Evolutionary conservation across 2,888 invertebrate species (phyloP).

Genomic region (Himalopsyche japonica): DNA sequence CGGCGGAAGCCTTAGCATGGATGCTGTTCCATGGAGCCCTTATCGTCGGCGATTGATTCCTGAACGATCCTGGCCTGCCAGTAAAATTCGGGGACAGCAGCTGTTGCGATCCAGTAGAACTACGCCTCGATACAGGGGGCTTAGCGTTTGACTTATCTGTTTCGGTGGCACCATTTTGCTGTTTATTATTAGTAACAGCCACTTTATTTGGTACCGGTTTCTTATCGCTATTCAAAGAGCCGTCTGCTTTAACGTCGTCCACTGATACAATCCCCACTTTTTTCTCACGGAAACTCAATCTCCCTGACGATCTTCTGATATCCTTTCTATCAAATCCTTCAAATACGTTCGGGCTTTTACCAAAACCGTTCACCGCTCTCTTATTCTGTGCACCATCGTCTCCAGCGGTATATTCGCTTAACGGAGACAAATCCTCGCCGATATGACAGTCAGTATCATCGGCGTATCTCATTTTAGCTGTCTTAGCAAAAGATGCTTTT

Average conservation of each 20-base stretch:
- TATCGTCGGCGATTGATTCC: constrained; percentile 46
- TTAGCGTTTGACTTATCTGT: constrained; percentile 25
- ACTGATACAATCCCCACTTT: constrained; percentile 57
- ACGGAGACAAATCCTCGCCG: constrained; percentile 41
- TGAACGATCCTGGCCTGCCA: constrained; percentile 30
- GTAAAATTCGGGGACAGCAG: constrained; percentile 18
- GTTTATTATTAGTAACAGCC: constrained; percentile 50
- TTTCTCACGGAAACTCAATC: constrained; percentile 55
- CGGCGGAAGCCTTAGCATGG: constrained; percentile 48
- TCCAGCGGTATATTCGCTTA: neutral
- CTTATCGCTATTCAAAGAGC: constrained; percentile 53
- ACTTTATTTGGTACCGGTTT: constrained; percentile 47
- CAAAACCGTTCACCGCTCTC: neutral
- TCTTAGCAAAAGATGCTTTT: constrained; percentile 64
- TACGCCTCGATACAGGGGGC: constrained; percentile 25
- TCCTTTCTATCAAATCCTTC: constrained; percentile 25
- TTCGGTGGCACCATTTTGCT: constrained; percentile 20
- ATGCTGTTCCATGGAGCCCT: constrained; percentile 58
- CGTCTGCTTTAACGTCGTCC: constrained; percentile 56
- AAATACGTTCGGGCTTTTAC: neutral
- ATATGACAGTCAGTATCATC: constrained; percentile 51
- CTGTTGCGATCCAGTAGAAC: constrained; percentile 4
- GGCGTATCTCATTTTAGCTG: constrained; percentile 62
- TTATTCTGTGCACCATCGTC: constrained; percentile 33
- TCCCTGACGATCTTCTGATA: constrained; percentile 48